phyloP scores from a whole-genome alignment of 1,140 invertebrate genomes.

The Agraylea sexmaculata region DNA sequence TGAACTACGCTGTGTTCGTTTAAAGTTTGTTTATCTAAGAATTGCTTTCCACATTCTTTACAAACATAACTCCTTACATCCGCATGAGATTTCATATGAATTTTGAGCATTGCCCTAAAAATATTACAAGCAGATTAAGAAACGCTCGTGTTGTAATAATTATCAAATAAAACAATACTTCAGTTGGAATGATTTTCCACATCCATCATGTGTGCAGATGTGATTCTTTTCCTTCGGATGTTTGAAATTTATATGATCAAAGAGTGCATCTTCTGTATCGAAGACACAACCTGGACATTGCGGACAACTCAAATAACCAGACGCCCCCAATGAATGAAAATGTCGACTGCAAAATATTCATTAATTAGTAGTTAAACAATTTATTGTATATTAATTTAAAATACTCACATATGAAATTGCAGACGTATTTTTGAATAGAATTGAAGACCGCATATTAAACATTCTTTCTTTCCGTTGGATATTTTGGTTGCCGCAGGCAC shows the following conservation, averaged over 20 bases:
- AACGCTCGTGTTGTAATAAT: too few species aligned
- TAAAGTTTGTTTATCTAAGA: slow-evolving; percentile 37
- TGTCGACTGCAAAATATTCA: slow-evolving; percentile 6
- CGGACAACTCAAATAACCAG: slow-evolving; percentile 3
- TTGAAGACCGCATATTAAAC: background rate
- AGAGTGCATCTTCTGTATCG: slow-evolving; percentile 7
- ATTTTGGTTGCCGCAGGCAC: background rate
- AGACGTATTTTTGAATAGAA: slow-evolving; percentile 12
- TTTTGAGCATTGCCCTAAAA: slow-evolving; percentile 36
- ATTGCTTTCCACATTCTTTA: slow-evolving; percentile 34
- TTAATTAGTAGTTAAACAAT: background rate
- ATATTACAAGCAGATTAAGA: too few species aligned
- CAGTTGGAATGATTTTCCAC: slow-evolving; percentile 8
- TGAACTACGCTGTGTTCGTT: slow-evolving; percentile 40
- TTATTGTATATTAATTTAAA: background rate
- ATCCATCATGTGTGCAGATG: slow-evolving; percentile 6
- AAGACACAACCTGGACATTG: slow-evolving; percentile 4
- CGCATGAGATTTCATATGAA: slow-evolving; percentile 35
- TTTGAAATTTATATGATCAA: slow-evolving; percentile 11
- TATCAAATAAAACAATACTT: too few species aligned
- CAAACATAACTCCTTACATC: slow-evolving; percentile 33
- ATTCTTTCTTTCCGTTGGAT: slow-evolving; percentile 1
- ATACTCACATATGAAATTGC: slow-evolving; percentile 14
- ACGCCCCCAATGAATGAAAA: slow-evolving; percentile 3
- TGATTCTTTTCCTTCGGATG: slow-evolving; percentile 4